Base-by-base conservation (phyloP, 2,797 vertebrate genomes). In the Ceryle rudis region DNA sequence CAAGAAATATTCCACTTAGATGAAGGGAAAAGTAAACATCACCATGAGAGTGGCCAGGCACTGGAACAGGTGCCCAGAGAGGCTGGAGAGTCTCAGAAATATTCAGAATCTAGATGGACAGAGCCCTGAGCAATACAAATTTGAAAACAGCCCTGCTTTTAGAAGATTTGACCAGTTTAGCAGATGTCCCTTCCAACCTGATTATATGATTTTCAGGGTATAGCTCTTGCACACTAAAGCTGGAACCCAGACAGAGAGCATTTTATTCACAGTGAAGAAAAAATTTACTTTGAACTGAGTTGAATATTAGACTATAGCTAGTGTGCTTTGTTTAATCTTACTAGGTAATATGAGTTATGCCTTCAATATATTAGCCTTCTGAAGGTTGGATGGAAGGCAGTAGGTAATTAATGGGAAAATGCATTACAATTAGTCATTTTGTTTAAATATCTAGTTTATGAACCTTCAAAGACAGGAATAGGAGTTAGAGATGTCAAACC, bases 11-110 rank as follows among this genome's bases (percentile, higher is more conserved):
- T 92, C 49, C 26, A 46, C 58, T 54, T 70, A 73, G 39, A 89
- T 58, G 60, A 62, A 90, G 69, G 61, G 46, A 90, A 92, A 57
- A 81, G 35, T 95, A 93, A 94, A 88, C 86, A 78, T 64, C 54
- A 89, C n/a, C 64, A 12, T 47, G 44, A 84, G 58, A 55, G 51
- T 86, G 44, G 28, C 28, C 83, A 93, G 71, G 29, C 66, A 52
- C 46, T 55, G 86, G 41, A 62, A 70, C 47, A 55, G 18, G 6
- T 88, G 79, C 44, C 49, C 61, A 65, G 77, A 71, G 88, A 81
- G 51, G 8, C 35, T 74, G 42, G 62, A 47, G 29, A 80, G 31
- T 37, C 21, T 71, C 65, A 84, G 88, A 94, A 93, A 44, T 60
- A 72, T 35, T 67, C 51, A 64, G 70, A 79, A 52, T 20, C 61